Conservation (phyloP, 2,797 vertebrate genomes). For the Garrulus glandarius region DNA sequence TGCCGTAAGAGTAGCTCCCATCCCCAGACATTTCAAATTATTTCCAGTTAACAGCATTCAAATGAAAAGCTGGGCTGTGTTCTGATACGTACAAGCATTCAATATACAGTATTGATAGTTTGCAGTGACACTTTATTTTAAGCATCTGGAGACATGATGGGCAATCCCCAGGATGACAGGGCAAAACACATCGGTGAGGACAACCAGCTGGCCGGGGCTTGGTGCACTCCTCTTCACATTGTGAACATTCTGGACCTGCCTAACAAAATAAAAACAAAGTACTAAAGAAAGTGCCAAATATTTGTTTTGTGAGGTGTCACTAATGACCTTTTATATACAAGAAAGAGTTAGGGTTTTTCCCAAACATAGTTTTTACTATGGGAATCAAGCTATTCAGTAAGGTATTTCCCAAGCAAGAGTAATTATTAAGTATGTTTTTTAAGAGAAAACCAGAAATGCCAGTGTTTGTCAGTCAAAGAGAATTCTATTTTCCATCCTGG, state of each 20-base stretch:
- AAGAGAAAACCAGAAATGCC: not conserved
- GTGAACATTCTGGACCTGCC: constrained; percentile 81
- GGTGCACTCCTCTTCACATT: constrained; percentile 82
- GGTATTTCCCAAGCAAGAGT: not conserved
- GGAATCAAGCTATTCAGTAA: not conserved
- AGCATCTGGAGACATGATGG: constrained; percentile 85
- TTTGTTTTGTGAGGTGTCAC: not conserved
- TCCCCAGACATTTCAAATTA: not conserved
- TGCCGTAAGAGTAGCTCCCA: not conserved
- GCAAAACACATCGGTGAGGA: constrained; percentile 81
- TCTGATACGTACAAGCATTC: constrained; percentile 81
- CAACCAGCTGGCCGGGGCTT: constrained; percentile 82
- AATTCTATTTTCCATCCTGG: not conserved
- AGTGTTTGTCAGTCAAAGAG: not conserved
- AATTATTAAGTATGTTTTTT: not conserved
- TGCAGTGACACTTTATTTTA: constrained; percentile 89
- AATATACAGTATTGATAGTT: constrained; percentile 81
- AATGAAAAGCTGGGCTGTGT: not conserved
- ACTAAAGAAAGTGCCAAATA: not conserved
- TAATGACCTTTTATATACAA: not conserved
- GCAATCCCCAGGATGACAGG: constrained; percentile 83
- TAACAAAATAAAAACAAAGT: constrained; percentile 42
- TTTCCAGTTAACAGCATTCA: not conserved
- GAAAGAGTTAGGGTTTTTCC: not conserved
- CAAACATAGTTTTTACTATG: not conserved